phyloP scores from a whole-genome alignment of 2,888 invertebrate species.

The Drosophila monieri region DNA sequence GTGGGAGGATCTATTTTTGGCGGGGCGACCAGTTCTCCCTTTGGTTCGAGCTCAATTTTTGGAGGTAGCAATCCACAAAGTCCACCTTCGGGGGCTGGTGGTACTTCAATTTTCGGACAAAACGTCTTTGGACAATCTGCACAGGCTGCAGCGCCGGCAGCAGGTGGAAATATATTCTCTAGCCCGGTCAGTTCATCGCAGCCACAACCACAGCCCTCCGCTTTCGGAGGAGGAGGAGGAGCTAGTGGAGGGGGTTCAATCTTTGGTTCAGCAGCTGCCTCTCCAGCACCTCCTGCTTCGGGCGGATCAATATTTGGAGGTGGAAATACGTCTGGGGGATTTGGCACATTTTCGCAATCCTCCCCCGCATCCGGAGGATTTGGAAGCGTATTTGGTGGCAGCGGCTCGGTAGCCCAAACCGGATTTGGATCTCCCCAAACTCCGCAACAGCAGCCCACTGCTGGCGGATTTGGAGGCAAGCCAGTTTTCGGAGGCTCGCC shows the following conservation, averaged over 20 bases:
- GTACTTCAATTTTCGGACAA: conserved; percentile 53
- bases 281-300: conserved; percentile 30
- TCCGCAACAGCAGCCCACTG: conserved; percentile 59
- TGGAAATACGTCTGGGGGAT: conserved; percentile 50
- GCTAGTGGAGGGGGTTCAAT: conserved; percentile 45
- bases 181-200: conserved; percentile 35
- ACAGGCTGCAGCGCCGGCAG: conserved; percentile 15
- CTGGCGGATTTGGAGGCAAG: conserved; percentile 80
- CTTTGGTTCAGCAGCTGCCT: conserved; percentile 49
- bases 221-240: conserved; percentile 47
- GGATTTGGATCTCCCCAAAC: conserved; percentile 81
- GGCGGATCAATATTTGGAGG: conserved; percentile 74
- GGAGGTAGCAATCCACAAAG: conserved; percentile 52
- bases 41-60: conserved; percentile 63
- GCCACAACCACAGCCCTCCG: conserved; percentile 33
- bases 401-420: conserved; percentile 76
- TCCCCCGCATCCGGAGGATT: conserved; percentile 51
- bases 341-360: conserved; percentile 72
- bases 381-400: conserved; percentile 69
- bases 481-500: conserved; percentile 83
- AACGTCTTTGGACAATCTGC: conserved; percentile 48
- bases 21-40: conserved; percentile 37
- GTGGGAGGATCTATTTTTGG: conserved; percentile 46
- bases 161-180: conserved; percentile 65
- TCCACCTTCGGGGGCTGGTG: conserved; percentile 26